Percentiles rank a stretch among this genome's conserved stretches.
These are phyloP conservation scores for Venustaconcha ellipsiformis DNA, from an alignment of 1,140 invertebrate species.

Conservation along the genomic window DNA sequence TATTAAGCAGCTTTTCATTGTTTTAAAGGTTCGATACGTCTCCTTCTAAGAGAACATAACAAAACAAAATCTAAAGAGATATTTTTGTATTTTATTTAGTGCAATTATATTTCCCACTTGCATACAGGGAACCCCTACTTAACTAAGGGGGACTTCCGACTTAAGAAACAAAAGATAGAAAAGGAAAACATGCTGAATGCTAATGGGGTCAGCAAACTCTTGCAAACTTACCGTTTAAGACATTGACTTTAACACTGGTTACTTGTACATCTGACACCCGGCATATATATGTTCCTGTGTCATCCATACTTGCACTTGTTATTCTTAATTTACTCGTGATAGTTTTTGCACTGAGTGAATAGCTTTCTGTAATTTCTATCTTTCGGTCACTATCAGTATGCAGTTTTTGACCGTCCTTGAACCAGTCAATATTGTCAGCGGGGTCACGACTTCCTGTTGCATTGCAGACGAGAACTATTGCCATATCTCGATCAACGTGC, in stretches of 20 bases:
- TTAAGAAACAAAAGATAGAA: no score
- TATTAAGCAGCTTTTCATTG: no score
- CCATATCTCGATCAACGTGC: slow-evolving; percentile 50
- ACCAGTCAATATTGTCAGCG: slow-evolving; percentile 61
- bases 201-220: no score
- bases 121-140: no score
- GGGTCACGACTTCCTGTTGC: slow-evolving; percentile 53
- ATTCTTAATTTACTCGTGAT: slow-evolving; percentile 47
- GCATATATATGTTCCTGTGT: slow-evolving; percentile 54
- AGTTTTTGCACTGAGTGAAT: slow-evolving; percentile 31
- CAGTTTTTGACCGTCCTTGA: slow-evolving; percentile 56
- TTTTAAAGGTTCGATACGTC: no score
- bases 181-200: no score
- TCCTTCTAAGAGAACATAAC: no score
- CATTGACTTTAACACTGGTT: slow-evolving; percentile 51
- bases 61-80: no score
- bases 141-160: no score
- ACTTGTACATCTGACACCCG: slow-evolving; percentile 50
- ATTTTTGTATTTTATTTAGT: no score
- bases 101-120: no score
- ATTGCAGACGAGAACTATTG: slow-evolving; percentile 55
- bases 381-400: slow-evolving; percentile 27
- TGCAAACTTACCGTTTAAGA: slow-evolving; percentile 52
- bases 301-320: slow-evolving; percentile 34
- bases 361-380: slow-evolving; percentile 18